A percentile compares a stretch with the other conserved stretches of the same genome.
phyloP scores from a whole-genome alignment of 1,140 invertebrate genomes.

The Limonius californicus region DNA sequence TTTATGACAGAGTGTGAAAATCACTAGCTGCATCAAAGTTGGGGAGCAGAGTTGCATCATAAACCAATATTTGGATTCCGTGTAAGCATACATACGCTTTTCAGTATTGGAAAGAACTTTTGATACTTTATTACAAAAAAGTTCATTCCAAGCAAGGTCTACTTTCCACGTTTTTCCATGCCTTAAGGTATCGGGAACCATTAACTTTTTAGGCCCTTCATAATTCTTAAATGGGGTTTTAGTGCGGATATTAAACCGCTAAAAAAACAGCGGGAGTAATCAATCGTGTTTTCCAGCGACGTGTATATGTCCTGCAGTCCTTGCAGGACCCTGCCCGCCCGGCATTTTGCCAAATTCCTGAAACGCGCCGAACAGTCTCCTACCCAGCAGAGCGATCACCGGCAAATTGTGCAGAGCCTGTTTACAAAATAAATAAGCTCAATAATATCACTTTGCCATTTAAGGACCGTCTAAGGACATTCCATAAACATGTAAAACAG shows the following conservation, averaged over 20 bases:
- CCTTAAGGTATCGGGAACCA: background rate
- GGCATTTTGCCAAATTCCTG: conserved; percentile 10
- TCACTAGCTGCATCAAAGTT: too few species aligned
- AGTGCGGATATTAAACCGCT: background rate
- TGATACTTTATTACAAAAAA: too few species aligned
- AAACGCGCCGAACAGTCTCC: conserved; percentile 7
- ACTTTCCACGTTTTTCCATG: background rate
- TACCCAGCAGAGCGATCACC: background rate
- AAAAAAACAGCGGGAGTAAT: background rate
- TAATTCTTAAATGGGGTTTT: background rate
- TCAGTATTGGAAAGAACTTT: background rate
- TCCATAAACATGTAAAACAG: too few species aligned
- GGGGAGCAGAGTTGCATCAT: too few species aligned
- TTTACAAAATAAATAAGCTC: background rate
- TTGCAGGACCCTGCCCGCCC: background rate
- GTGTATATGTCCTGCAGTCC: conserved; percentile 3
- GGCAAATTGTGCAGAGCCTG: background rate
- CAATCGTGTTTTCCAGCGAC: conserved; percentile 1
- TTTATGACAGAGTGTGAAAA: too few species aligned
- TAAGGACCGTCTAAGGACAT: too few species aligned
- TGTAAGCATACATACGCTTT: background rate
- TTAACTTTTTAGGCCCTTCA: background rate
- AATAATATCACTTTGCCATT: too few species aligned
- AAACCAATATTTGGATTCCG: too few species aligned
- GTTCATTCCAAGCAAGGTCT: background rate